Evolutionary conservation across 2,888 invertebrate species (phyloP).

Genomic region (Metalampra italica): DNA sequence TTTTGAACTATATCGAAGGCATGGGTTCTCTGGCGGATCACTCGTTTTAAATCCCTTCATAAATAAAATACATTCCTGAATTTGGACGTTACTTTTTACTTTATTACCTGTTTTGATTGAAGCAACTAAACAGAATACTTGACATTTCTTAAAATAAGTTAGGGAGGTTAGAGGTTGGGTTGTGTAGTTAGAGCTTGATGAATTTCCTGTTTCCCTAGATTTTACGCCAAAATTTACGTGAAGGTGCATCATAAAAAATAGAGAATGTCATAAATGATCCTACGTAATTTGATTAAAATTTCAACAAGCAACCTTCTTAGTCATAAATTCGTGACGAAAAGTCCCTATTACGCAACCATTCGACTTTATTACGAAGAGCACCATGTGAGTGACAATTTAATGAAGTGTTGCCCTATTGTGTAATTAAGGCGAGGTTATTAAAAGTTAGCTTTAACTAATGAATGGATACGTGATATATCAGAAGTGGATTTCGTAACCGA

Average conservation of each 20-base stretch:
- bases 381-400: slow-evolving; percentile 69
- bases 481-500: slow-evolving; percentile 31
- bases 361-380: slow-evolving; percentile 44
- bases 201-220: no score
- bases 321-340: slow-evolving; percentile 2
- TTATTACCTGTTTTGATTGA: no score
- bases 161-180: no score
- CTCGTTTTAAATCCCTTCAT: no score
- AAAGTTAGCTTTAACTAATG: slow-evolving; percentile 53
- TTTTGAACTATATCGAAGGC: no score
- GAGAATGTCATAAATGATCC: slow-evolving; percentile 2
- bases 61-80: no score
- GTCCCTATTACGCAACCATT: slow-evolving; percentile 31
- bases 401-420: slow-evolving; percentile 67
- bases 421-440: slow-evolving; percentile 63
- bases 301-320: neutral
- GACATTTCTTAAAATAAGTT: no score
- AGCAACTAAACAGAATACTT: no score
- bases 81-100: no score
- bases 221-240: neutral
- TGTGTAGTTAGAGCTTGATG: no score
- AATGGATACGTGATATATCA: slow-evolving; percentile 49
- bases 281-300: slow-evolving; percentile 2
- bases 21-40: no score
- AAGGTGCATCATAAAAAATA: neutral